phyloP scores from a whole-genome alignment of 2,888 invertebrate genomes.

The Apamea anceps region DNA sequence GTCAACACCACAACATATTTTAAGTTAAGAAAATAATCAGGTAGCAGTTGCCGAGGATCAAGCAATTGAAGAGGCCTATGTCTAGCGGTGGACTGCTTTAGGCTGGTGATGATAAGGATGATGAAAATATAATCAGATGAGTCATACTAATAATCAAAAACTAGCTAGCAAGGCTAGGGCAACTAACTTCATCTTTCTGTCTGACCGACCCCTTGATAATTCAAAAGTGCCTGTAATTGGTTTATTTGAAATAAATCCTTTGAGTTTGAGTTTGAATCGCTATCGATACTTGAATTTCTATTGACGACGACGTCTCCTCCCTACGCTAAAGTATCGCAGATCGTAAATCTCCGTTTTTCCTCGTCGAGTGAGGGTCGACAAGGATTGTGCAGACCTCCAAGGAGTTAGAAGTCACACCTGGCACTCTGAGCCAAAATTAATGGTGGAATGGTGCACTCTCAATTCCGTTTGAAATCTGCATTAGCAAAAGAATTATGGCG shows the following conservation, averaged over 20 bases:
- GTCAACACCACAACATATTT: background rate
- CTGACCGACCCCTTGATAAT: too few relatives aligned
- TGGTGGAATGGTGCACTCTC: constrained; percentile 65
- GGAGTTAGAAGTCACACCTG: constrained; percentile 78
- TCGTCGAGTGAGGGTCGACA: constrained; percentile 70
- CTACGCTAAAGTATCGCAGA: constrained; percentile 65
- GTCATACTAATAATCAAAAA: background rate
- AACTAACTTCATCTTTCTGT: too few relatives aligned
- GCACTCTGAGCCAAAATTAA: constrained; percentile 68
- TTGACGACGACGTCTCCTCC: constrained; percentile 7
- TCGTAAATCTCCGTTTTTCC: constrained; percentile 86
- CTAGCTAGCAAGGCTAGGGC: too few relatives aligned
- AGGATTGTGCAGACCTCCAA: constrained; percentile 76
- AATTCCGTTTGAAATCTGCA: constrained; percentile 63
- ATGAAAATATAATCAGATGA: background rate
- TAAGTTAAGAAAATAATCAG: background rate
- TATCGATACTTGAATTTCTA: constrained; percentile 33
- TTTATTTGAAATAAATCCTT: too few relatives aligned
- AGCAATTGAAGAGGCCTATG: background rate
- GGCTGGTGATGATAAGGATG: background rate
- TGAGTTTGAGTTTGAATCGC: too few relatives aligned
- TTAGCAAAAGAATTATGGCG: constrained; percentile 59
- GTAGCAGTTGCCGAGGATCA: background rate
- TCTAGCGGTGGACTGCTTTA: background rate
- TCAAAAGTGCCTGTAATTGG: too few relatives aligned